Evolutionary conservation across 2,113 vertebrate species (phyloP).

Genomic region (Australoheros scitulus): DNA sequence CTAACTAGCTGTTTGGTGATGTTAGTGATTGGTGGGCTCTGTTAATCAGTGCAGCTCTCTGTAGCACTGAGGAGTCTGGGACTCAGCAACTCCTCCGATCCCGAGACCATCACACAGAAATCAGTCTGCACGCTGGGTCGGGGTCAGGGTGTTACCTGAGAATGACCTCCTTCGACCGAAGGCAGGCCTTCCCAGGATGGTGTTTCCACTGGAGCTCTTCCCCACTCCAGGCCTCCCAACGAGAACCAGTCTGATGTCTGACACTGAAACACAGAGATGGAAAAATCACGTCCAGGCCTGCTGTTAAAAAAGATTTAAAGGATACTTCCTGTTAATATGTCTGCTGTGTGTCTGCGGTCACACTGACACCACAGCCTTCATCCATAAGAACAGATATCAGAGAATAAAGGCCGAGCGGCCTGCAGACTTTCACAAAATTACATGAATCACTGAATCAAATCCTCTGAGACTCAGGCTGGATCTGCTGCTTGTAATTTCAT

Average conservation of each 20-base stretch:
- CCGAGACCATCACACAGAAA: not conserved
- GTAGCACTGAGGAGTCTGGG: rapidly evolving
- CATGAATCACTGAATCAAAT: too few species aligned
- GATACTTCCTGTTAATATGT: not conserved
- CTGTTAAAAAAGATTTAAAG: not conserved
- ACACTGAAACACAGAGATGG: not conserved
- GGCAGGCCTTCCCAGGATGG: not conserved
- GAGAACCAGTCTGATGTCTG: not conserved
- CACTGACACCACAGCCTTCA: not conserved
- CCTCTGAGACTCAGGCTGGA: not conserved
- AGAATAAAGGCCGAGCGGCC: too few species aligned
- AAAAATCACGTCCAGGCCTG: not conserved
- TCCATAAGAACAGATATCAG: too few species aligned
- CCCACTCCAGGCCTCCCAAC: slow-evolving; percentile 1
- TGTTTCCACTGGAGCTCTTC: slow-evolving; percentile 6
- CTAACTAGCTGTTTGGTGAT: too few species aligned
- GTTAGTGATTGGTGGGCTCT: not conserved
- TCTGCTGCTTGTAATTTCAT: not conserved
- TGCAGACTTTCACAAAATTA: not conserved
- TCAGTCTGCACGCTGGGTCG: not conserved
- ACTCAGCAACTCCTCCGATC: too few species aligned
- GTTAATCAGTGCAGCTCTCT: not conserved
- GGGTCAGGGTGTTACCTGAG: not conserved
- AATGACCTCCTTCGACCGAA: not conserved
- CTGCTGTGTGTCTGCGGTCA: not conserved